phyloP scores from a whole-genome alignment of 2,113 vertebrate genomes.

The Puntigrus tetrazona region DNA sequence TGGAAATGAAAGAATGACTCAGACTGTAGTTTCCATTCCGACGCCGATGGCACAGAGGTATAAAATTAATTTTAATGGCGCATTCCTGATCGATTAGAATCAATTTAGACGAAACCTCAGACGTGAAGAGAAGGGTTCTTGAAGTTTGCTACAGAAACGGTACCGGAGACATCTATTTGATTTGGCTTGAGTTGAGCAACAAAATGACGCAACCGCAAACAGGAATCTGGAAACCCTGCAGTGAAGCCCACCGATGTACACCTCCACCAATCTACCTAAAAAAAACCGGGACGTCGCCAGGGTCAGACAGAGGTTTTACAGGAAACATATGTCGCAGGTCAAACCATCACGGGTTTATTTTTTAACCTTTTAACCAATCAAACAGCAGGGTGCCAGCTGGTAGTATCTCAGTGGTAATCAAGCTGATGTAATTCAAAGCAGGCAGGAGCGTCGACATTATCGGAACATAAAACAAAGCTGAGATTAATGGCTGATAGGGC shows the following conservation, averaged over 20 bases:
- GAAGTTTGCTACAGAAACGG: background rate
- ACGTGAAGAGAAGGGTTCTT: background rate
- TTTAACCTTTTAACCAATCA: constrained; percentile 20
- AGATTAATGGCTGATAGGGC: constrained; percentile 22
- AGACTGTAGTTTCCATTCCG: background rate
- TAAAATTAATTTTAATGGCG: background rate
- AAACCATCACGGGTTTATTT: background rate
- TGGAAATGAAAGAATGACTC: background rate
- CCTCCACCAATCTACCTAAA: background rate
- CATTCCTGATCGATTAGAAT: background rate
- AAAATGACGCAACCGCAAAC: background rate
- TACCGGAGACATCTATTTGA: constrained; percentile 1
- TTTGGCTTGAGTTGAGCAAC: background rate
- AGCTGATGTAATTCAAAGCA: constrained; percentile 19
- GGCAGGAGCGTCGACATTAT: background rate
- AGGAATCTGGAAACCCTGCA: background rate
- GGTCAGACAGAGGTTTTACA: background rate
- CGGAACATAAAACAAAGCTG: constrained; percentile 27
- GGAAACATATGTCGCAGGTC: constrained; percentile 14
- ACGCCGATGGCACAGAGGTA: background rate
- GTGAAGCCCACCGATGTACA: background rate
- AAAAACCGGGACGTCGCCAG: background rate
- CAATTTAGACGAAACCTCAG: background rate
- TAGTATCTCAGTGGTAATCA: constrained; percentile 9
- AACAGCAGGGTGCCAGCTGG: constrained; percentile 7